Evolutionary conservation across 1,140 invertebrate species (phyloP).

Genomic region (Drosophila willistoni): DNA sequence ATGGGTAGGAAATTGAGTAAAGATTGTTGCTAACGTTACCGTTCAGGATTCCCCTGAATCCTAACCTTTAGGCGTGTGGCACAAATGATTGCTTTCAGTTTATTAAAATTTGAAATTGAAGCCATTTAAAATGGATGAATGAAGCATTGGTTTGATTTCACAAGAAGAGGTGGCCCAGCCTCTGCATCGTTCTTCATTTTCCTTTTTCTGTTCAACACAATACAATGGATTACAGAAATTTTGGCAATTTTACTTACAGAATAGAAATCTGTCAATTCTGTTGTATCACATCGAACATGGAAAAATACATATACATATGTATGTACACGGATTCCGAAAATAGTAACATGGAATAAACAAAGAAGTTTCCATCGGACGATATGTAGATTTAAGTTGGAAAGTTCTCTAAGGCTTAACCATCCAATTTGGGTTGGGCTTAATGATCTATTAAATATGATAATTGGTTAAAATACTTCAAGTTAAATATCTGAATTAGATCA

Average conservation of each 20-base stretch:
- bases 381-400: too few relatives aligned
- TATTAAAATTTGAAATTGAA: conserved; percentile 21
- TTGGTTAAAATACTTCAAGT: background rate
- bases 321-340: too few relatives aligned
- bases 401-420: background rate
- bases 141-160: conserved; percentile 10
- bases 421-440: background rate
- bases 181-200: too few relatives aligned
- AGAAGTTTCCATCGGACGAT: too few relatives aligned
- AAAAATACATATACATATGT: too few relatives aligned
- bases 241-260: background rate
- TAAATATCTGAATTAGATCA: conserved; percentile 1
- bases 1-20: conserved; percentile 11
- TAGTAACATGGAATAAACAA: background rate
- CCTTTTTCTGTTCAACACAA: background rate
- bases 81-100: conserved; percentile 15
- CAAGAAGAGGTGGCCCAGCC: too few relatives aligned
- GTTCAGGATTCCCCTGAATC: too few relatives aligned
- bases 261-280: background rate
- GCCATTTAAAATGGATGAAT: conserved; percentile 8
- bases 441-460: background rate
- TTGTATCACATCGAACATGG: too few relatives aligned
- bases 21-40: conserved; percentile 15
- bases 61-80: conserved; percentile 6
- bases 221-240: background rate